Conservation (phyloP, 2,888 invertebrate species). For the Chymomyza caudatula region DNA sequence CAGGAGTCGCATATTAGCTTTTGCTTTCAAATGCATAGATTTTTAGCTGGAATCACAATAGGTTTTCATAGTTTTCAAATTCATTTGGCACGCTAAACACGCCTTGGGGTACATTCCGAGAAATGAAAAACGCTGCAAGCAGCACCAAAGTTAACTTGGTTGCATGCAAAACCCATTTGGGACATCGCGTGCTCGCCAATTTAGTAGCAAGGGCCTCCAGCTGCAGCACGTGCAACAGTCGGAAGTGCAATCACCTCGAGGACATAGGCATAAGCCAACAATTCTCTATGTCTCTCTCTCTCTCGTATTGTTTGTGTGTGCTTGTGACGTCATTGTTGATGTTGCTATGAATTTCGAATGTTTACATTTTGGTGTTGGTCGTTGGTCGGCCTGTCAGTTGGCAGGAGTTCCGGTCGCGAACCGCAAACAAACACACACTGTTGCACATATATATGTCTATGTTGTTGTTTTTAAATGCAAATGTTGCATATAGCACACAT, state of each 20-base stretch:
- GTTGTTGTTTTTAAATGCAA: conserved; percentile 29
- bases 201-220: background rate
- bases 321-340: background rate
- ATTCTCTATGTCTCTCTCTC: background rate
- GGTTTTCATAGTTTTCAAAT: background rate
- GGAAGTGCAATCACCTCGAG: conserved; percentile 59
- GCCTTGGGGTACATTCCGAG: conserved; percentile 25
- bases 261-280: conserved; percentile 2
- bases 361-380: conserved; percentile 53
- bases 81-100: conserved; percentile 35
- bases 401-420: conserved; percentile 53
- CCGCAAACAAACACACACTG: conserved; percentile 7
- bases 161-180: conserved; percentile 10
- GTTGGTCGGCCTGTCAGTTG: background rate
- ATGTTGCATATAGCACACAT: conserved; percentile 24
- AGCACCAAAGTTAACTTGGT: background rate
- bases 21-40: conserved; percentile 3
- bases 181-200: conserved; percentile 50
- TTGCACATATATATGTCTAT: conserved; percentile 7
- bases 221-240: background rate
- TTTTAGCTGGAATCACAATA: background rate
- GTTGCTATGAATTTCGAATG: conserved; percentile 56
- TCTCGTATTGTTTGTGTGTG: background rate
- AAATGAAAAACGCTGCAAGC: conserved; percentile 4
- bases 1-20: conserved; percentile 9